Evolutionary conservation across 2,888 invertebrate genomes (phyloP).

Genomic region (Pyrochroa serraticornis): DNA sequence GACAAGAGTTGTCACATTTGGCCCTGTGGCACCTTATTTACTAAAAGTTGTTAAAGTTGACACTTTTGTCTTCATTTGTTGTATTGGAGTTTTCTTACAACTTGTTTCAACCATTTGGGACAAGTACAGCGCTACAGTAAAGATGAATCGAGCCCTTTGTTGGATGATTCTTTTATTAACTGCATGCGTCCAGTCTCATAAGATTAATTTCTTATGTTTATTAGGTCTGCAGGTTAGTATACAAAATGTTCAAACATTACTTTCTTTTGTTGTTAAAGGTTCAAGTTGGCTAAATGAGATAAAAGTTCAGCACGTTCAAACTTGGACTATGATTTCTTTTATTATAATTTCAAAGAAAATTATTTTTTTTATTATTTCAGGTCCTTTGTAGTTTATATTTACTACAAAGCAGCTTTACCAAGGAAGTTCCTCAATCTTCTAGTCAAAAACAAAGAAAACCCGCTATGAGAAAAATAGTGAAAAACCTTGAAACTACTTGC

Average conservation of each 20-base stretch:
- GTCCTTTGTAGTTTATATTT: slow-evolving; percentile 13
- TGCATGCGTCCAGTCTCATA: slow-evolving; percentile 26
- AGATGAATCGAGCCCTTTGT: slow-evolving; percentile 38
- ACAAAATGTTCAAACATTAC: no score
- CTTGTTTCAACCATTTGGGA: slow-evolving; percentile 31
- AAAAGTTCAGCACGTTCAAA: no score
- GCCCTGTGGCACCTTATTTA: neutral
- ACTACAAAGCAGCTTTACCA: slow-evolving; percentile 7
- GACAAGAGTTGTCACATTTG: neutral
- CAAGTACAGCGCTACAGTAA: slow-evolving; percentile 29
- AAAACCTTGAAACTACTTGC: slow-evolving; percentile 19
- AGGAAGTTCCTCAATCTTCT: neutral
- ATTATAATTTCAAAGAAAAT: neutral
- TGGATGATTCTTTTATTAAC: slow-evolving; percentile 39
- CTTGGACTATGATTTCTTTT: no score
- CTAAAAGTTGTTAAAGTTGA: slow-evolving; percentile 12
- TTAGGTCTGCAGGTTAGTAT: slow-evolving; percentile 34
- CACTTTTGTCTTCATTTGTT: neutral
- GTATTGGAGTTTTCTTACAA: slow-evolving; percentile 39
- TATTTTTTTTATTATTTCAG: slow-evolving; percentile 12
- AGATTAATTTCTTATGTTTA: slow-evolving; percentile 16
- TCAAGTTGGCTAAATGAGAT: no score
- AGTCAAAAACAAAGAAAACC: neutral
- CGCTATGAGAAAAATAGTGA: slow-evolving; percentile 15
- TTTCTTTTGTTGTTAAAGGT: no score